Base-by-base conservation (phyloP, 1,140 invertebrate species). In the Heliconius eleuchia region DNA sequence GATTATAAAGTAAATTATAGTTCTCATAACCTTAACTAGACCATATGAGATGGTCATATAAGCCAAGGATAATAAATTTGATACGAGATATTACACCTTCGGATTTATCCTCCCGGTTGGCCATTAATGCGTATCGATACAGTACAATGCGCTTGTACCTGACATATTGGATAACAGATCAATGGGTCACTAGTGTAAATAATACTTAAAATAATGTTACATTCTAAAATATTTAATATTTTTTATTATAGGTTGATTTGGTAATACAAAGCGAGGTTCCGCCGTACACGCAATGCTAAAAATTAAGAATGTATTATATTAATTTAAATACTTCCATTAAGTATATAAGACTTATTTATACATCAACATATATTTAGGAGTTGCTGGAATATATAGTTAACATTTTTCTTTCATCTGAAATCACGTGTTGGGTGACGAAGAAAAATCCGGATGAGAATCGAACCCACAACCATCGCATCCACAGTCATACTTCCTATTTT, bases 21-120 rank as follows among this genome's bases (percentile, higher is more conserved):
- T 23, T 57, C n/a, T 57, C 60, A 66, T 60, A 23, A 2, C 23
- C 11, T 66, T 6, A 5, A 66, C 60, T 66, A n/a, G 60, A 66
- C 60, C 60, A 66, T 66, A 30, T 30, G 60, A 66, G 60, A n/a
- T 30, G 11, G 60, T 66, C 60, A 66, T 66, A 66, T 30, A 30
- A 66, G 3, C n/a, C 60, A 66, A 66, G 60, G 27, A 66, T 66
- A 66, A 66, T 30, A 66, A 23, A 66, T 66, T 66, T 30, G 60
- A 66, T 66, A 66, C 23, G 60, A 16, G 11, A 66, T n/a, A n/a
- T 27, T 66, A 66, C 30, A 66, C 13, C 60, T 66, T 66, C 27
- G 60, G 60, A 66, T 30, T 66, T 66, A 66, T 66, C 60, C 11
- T 66, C 27, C 9, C 4, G 16, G 18, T 52, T 52, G 16, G 8